Conservation (phyloP, 2,888 invertebrate genomes). For the Geotrupes spiniger region DNA sequence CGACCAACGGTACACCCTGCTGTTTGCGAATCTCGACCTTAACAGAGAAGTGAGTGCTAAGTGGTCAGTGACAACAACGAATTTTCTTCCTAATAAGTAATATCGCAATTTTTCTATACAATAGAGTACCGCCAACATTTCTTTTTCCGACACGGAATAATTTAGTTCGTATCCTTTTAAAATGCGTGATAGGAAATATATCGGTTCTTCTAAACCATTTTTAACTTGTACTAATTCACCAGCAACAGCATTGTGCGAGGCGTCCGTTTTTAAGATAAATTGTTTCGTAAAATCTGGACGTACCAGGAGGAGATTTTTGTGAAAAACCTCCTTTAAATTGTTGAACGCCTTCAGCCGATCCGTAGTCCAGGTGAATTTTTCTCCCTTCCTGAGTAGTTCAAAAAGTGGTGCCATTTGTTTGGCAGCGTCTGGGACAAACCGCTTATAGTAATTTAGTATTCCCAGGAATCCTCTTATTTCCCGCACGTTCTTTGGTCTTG, state of each 20-base stretch:
- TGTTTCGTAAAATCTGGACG: constrained; percentile 3
- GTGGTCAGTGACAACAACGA: constrained; percentile 2
- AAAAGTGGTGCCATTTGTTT: not conserved
- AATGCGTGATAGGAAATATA: constrained; percentile 5
- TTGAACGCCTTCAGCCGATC: constrained; percentile 6
- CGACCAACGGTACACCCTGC: constrained; percentile 2
- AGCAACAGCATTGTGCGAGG: not conserved
- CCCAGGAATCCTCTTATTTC: not conserved
- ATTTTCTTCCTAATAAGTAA: not conserved
- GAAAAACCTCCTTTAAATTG: constrained; percentile 6
- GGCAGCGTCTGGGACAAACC: not conserved
- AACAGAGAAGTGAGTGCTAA: not conserved
- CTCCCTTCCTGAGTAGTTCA: not conserved
- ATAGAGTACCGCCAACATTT: constrained; percentile 7
- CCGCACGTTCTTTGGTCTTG: too few species aligned
- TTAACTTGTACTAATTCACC: constrained; percentile 3
- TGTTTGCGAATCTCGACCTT: not conserved
- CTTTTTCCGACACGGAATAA: constrained; percentile 3
- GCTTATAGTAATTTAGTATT: not conserved
- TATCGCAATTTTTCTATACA: not conserved
- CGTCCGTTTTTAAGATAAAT: constrained; percentile 7
- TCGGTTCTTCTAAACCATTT: not conserved
- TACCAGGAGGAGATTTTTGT: not conserved
- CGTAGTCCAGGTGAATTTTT: too few species aligned
- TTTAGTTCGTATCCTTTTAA: not conserved